phyloP scores from a whole-genome alignment of 2,888 invertebrate genomes.

The Spodoptera picta region DNA sequence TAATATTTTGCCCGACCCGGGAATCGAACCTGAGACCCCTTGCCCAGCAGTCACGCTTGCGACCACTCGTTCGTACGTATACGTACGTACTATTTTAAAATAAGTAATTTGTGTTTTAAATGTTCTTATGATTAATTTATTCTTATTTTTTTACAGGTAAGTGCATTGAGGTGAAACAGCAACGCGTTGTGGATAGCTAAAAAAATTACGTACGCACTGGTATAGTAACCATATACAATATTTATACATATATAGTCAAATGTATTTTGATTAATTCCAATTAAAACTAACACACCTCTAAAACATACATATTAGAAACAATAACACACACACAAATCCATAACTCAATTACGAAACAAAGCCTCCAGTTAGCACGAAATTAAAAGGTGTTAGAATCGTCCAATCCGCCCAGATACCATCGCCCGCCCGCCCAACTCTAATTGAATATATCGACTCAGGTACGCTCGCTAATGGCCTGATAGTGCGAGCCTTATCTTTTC shows the following conservation, averaged over 20 bases:
- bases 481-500: conserved; percentile 22
- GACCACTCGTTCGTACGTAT: no score
- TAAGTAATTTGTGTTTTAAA: neutral
- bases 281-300: no score
- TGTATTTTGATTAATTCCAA: no score
- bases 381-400: conserved; percentile 61
- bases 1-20: no score
- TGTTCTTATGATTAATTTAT: neutral
- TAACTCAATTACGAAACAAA: conserved; percentile 50
- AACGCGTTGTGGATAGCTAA: no score
- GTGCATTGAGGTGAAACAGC: conserved; percentile 3
- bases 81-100: no score
- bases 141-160: conserved; percentile 33
- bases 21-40: no score
- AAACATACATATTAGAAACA: neutral
- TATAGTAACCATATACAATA: no score
- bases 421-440: conserved; percentile 64
- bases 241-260: no score
- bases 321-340: neutral
- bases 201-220: no score
- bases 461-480: conserved; percentile 45
- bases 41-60: no score
- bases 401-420: conserved; percentile 65
- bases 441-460: conserved; percentile 60
- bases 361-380: conserved; percentile 56